Conservation (phyloP, 1,140 invertebrate species). For the Saccostrea glomerata region DNA sequence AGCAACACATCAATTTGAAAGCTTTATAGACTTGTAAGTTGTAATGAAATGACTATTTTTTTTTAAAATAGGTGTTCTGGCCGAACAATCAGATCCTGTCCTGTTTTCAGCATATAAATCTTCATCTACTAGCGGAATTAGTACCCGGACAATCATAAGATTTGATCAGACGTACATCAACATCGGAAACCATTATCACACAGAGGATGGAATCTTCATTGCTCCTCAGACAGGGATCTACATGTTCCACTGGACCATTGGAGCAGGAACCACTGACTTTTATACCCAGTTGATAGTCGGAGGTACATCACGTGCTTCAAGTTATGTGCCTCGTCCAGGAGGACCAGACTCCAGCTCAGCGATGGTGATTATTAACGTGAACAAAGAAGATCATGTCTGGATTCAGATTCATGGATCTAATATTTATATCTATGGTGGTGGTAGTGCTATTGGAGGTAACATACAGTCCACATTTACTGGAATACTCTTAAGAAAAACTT, state of each 20-base stretch:
- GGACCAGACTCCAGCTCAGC: not conserved
- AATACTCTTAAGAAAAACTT: not conserved
- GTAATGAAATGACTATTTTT: not conserved
- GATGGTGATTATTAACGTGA: not conserved
- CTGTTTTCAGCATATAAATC: conserved; percentile 3
- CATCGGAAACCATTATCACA: not conserved
- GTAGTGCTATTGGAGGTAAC: not conserved
- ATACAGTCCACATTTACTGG: conserved; percentile 2
- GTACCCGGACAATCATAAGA: not conserved
- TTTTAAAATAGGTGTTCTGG: not conserved
- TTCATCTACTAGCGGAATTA: not conserved
- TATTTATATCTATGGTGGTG: not conserved
- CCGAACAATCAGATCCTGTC: not conserved
- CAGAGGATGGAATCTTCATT: not conserved
- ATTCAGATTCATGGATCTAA: not conserved
- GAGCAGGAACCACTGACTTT: not conserved
- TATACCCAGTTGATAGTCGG: not conserved
- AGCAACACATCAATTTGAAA: too few species aligned
- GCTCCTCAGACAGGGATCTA: not conserved
- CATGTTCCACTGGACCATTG: conserved; percentile 12
- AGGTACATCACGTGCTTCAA: not conserved
- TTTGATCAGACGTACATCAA: not conserved
- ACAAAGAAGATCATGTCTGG: conserved; percentile 1
- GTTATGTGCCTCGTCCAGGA: not conserved
- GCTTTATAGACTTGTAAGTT: too few species aligned